Percentiles rank a stretch among this genome's conserved stretches.
phyloP scores from a whole-genome alignment of 2,113 vertebrate genomes.

The Chauna torquata region DNA sequence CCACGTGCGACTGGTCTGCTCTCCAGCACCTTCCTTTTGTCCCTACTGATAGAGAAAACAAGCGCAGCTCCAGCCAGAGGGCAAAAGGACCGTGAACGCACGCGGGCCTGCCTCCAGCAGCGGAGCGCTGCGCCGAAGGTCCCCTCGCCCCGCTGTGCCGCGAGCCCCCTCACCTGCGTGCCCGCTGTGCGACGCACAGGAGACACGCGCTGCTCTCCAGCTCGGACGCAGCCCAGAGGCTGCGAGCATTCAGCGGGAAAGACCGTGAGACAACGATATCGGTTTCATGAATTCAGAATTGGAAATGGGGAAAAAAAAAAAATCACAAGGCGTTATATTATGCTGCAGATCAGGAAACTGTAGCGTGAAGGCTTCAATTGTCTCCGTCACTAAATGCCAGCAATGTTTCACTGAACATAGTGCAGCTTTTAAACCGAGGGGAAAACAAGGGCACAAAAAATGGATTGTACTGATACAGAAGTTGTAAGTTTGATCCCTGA shows the following conservation, averaged over 20 bases:
- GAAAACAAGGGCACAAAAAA: not conserved
- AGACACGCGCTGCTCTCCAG: not conserved
- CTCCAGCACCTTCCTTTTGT: constrained; percentile 42
- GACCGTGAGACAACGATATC: not conserved
- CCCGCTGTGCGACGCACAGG: no score
- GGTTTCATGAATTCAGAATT: not conserved
- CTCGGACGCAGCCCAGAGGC: not conserved
- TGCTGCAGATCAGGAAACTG: not conserved
- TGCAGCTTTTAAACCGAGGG: not conserved
- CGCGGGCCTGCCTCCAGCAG: no score
- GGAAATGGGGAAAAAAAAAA: not conserved
- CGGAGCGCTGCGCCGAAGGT: no score
- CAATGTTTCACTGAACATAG: not conserved
- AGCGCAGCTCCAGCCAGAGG: no score
- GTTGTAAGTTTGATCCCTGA: not conserved
- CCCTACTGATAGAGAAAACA: not conserved
- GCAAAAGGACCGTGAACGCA: no score
- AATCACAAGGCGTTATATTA: not conserved
- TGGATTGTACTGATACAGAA: not conserved
- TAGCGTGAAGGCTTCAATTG: constrained; percentile 32
- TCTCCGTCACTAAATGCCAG: not conserved
- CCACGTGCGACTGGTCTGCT: not conserved
- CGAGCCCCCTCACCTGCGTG: no score
- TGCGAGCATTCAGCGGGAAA: not conserved
- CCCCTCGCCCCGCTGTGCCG: no score